A percentile compares a stretch with the other conserved stretches of the same genome.
These are phyloP conservation scores for Leptinotarsa lineolata DNA, from an alignment of 1,140 invertebrate species.

Conservation along the genomic window DNA sequence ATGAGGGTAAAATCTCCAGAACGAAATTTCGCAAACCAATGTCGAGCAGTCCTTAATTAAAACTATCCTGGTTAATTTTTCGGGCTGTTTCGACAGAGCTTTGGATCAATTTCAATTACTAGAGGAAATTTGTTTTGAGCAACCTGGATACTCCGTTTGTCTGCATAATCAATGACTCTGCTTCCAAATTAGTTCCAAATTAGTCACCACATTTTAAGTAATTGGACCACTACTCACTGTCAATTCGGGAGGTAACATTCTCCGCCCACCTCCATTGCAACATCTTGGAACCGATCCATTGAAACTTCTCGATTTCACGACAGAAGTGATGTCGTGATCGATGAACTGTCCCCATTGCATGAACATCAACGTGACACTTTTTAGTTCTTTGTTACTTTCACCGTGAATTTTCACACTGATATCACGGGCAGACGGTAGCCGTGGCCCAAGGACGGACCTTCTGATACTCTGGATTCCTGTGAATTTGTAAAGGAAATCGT, in stretches of 20 bases:
- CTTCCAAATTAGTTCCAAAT: too few relatives aligned
- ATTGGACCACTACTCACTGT: conserved; percentile 57
- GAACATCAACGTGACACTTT: conserved; percentile 73
- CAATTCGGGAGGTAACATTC: conserved; percentile 65
- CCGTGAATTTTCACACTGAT: conserved; percentile 70
- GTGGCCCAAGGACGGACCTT: conserved; percentile 56
- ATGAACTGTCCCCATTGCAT: conserved; percentile 88
- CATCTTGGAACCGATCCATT: conserved; percentile 81
- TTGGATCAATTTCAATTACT: too few relatives aligned
- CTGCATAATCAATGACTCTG: too few relatives aligned
- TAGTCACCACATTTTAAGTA: not conserved
- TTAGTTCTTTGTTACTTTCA: conserved; percentile 63
- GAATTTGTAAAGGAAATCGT: not conserved
- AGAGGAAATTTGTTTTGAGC: too few relatives aligned
- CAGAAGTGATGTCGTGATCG: conserved; percentile 79
- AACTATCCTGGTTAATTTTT: too few relatives aligned
- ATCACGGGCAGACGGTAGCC: conserved; percentile 69
- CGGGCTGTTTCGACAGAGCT: too few relatives aligned
- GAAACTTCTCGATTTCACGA: conserved; percentile 70
- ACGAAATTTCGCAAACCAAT: too few relatives aligned
- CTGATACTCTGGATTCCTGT: conserved; percentile 52
- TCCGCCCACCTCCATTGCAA: conserved; percentile 68
- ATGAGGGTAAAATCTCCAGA: too few relatives aligned
- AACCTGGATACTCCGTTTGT: too few relatives aligned
- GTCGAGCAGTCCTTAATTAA: too few relatives aligned